Evolutionary conservation across 1,140 invertebrate genomes (phyloP).

Genomic region (Drosophila oshimai): DNA sequence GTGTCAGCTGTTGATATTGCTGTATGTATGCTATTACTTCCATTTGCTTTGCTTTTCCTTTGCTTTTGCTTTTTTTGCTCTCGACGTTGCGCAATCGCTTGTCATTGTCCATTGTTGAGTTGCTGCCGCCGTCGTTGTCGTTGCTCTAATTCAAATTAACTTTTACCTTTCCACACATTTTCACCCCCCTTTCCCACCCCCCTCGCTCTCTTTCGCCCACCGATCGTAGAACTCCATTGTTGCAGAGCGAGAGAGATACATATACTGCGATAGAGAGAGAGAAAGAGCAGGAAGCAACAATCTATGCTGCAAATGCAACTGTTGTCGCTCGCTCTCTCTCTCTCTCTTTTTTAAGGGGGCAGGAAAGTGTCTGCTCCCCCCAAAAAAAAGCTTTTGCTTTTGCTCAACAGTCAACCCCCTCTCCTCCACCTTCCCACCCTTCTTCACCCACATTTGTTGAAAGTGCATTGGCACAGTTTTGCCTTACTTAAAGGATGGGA

Average conservation of each 20-base stretch:
- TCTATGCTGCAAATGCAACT: conserved; percentile 33
- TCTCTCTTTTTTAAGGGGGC: conserved; percentile 1
- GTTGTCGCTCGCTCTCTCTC: conserved; percentile 10
- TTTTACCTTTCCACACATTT: conserved; percentile 59
- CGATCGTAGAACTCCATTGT: conserved; percentile 35
- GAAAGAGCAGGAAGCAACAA: conserved; percentile 42
- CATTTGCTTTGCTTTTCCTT: conserved; percentile 50
- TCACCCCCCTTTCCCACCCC: conserved; percentile 4
- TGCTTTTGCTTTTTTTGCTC: conserved; percentile 20
- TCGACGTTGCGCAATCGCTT: conserved; percentile 65
- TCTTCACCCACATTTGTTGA: not conserved
- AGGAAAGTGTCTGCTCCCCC: conserved; percentile 10
- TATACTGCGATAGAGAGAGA: not conserved
- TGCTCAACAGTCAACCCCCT: not conserved
- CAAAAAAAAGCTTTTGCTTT: conserved; percentile 17
- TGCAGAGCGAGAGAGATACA: no score
- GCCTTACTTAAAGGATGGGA: not conserved
- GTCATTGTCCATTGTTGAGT: conserved; percentile 48
- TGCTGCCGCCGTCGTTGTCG: conserved; percentile 8
- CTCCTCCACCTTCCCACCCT: not conserved
- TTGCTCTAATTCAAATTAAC: conserved; percentile 64
- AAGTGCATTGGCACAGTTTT: conserved; percentile 44
- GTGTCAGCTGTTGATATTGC: conserved; percentile 7
- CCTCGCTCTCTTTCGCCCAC: not conserved
- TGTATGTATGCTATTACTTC: not conserved